phyloP scores from a whole-genome alignment of 2,888 invertebrate genomes.

The Cryptocephalus primarius region DNA sequence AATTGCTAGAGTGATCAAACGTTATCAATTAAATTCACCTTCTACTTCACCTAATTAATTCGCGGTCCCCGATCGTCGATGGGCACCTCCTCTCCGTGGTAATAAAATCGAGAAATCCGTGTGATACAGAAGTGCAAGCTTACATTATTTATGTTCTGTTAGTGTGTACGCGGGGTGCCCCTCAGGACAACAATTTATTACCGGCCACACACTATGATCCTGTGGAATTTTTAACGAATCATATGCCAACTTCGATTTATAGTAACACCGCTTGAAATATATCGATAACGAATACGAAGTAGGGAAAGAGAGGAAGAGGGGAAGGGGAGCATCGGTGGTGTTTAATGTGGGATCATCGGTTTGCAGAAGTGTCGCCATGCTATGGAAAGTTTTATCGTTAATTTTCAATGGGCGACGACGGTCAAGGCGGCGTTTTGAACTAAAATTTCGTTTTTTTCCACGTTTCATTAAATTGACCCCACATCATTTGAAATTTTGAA shows the following conservation, averaged over 20 bases:
- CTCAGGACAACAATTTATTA: conserved; percentile 30
- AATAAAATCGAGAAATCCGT: conserved; percentile 13
- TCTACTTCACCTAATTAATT: too few species aligned
- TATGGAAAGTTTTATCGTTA: too few species aligned
- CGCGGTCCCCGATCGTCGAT: too few species aligned
- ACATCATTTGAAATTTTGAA: too few species aligned
- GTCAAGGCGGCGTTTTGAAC: too few species aligned
- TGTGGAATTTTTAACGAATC: conserved; percentile 12
- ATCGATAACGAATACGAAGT: neutral
- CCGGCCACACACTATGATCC: conserved; percentile 29
- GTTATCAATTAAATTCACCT: too few species aligned
- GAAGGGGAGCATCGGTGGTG: neutral
- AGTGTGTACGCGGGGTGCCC: conserved; percentile 28
- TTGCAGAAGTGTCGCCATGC: neutral
- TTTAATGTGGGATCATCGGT: neutral
- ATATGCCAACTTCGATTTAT: conserved; percentile 13
- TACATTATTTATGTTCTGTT: conserved; percentile 30
- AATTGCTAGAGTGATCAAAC: too few species aligned
- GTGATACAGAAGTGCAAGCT: conserved; percentile 18
- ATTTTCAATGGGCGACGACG: too few species aligned
- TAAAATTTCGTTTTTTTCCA: too few species aligned
- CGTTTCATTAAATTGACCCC: too few species aligned
- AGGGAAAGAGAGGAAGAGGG: neutral
- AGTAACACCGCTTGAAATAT: neutral
- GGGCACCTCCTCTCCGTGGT: neutral